phyloP scores from a whole-genome alignment of 1,140 invertebrate genomes.

The Trichonephila clavata region DNA sequence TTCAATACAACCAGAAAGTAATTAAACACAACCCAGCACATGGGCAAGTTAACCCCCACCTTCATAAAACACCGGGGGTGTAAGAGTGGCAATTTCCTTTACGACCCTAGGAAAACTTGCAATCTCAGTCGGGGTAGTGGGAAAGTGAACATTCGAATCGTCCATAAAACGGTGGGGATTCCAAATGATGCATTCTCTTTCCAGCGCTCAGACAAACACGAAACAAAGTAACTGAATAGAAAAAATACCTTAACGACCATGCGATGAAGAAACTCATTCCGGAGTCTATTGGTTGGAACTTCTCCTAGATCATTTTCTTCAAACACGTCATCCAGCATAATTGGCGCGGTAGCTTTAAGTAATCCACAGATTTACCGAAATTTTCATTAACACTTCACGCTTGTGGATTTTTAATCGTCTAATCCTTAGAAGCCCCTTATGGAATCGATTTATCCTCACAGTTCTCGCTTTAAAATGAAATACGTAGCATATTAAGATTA shows the following conservation, averaged over 20 bases:
- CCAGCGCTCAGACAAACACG: background rate
- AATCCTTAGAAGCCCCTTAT: no score
- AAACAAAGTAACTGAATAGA: conserved; percentile 17
- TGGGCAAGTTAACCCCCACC: conserved; percentile 18
- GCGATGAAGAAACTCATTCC: background rate
- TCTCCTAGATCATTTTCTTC: background rate
- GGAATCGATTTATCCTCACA: no score
- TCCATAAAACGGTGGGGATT: conserved; percentile 50
- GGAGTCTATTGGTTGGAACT: background rate
- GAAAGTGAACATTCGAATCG: conserved; percentile 25
- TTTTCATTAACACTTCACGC: background rate
- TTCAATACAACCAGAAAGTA: background rate
- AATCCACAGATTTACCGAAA: background rate
- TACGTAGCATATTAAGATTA: background rate
- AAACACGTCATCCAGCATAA: conserved; percentile 39
- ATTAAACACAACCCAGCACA: background rate
- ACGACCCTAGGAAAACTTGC: conserved; percentile 7
- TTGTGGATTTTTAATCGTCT: no score
- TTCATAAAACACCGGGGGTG: conserved; percentile 54
- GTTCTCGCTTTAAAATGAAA: no score
- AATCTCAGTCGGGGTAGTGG: background rate
- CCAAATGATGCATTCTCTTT: conserved; percentile 38
- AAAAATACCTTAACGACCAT: conserved; percentile 48
- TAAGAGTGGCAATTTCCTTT: conserved; percentile 60
- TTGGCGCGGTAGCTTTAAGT: background rate